phyloP scores from a whole-genome alignment of 2,888 invertebrate genomes.

The Metacarcinus magister region DNA sequence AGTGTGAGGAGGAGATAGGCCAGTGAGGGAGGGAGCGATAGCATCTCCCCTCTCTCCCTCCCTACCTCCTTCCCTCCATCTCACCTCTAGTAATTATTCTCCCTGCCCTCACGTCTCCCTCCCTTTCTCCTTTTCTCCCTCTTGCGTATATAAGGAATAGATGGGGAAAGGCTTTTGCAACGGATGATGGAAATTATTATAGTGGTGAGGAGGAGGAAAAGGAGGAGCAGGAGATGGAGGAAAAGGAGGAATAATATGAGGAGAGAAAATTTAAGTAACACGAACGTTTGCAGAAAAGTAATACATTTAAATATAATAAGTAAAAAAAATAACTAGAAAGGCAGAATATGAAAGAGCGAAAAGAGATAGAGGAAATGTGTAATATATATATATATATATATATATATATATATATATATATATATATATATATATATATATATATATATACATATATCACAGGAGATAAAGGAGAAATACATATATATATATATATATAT shows the following conservation, averaged over 20 bases:
- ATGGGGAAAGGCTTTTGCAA: not conserved
- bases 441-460: not conserved
- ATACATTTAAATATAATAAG: not conserved
- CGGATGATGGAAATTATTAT: not conserved
- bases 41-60: conserved; percentile 51
- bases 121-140: not conserved
- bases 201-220: not conserved
- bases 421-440: too few species aligned
- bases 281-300: not conserved
- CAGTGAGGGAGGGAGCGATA: conserved; percentile 27
- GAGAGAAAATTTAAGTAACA: not conserved
- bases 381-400: too few species aligned
- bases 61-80: conserved; percentile 18
- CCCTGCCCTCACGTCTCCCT: conserved; percentile 23
- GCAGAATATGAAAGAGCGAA: not conserved
- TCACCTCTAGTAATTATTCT: not conserved
- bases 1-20: conserved; percentile 47
- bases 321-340: not conserved
- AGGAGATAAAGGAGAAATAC: not conserved
- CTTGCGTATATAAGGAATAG: not conserved
- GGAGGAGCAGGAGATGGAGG: conserved; percentile 51
- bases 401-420: too few species aligned
- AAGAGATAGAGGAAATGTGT: not conserved
- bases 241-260: not conserved
- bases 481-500: not conserved